Evolutionary conservation across 2,888 invertebrate genomes (phyloP).

Genomic region (Leptura quadrifasciata): DNA sequence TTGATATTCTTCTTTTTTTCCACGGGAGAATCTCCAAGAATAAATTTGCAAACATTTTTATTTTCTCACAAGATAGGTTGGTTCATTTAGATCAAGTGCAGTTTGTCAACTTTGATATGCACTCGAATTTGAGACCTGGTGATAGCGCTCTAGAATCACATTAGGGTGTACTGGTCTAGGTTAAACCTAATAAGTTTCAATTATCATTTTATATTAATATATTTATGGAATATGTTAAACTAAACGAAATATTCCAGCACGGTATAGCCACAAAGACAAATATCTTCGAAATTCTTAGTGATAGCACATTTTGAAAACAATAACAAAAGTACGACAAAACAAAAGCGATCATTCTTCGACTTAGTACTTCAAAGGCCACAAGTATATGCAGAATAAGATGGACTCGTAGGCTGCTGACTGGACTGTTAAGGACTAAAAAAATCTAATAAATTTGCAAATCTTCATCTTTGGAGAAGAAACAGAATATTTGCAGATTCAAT

Average conservation of each 20-base stretch:
- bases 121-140: neutral
- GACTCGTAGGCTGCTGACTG: slow-evolving; percentile 41
- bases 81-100: too few relatives aligned
- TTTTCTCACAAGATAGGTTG: too few relatives aligned
- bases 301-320: neutral
- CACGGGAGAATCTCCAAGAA: too few relatives aligned
- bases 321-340: neutral
- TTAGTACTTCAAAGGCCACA: slow-evolving; percentile 32
- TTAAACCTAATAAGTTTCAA: too few relatives aligned
- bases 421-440: slow-evolving; percentile 37
- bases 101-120: too few relatives aligned
- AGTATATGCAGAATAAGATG: slow-evolving; percentile 24
- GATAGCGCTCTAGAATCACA: neutral
- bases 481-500: slow-evolving; percentile 38
- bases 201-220: too few relatives aligned
- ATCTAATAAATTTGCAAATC: slow-evolving; percentile 43
- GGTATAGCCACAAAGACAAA: too few relatives aligned
- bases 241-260: too few relatives aligned
- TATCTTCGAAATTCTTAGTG: neutral
- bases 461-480: neutral
- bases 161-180: too few relatives aligned
- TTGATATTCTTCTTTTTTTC: too few relatives aligned
- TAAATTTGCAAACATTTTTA: too few relatives aligned
- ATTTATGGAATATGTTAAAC: too few relatives aligned
- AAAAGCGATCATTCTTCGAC: neutral